Percentiles rank a stretch among this genome's conserved stretches.
Conservation (phyloP, 2,888 invertebrate species). For the Campoplex nolae region DNA sequence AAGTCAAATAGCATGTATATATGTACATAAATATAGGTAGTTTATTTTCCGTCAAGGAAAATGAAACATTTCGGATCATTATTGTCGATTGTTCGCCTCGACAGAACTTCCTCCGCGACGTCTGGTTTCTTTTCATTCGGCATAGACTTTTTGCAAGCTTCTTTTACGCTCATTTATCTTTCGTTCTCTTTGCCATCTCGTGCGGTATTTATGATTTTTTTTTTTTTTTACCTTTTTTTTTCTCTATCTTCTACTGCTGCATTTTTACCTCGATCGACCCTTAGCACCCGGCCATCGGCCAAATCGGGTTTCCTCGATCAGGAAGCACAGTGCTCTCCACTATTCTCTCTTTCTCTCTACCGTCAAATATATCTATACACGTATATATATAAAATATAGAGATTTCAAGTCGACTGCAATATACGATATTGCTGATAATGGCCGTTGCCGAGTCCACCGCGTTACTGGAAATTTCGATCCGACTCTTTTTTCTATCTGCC, state of each 20-base stretch:
- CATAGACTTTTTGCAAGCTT: neutral
- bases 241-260: conserved; percentile 24
- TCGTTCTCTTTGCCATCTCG: conserved; percentile 9
- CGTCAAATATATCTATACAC: conserved; percentile 13
- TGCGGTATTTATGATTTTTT: conserved; percentile 55
- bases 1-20: conserved; percentile 23
- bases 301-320: conserved; percentile 61
- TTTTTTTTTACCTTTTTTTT: neutral
- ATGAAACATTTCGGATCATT: conserved; percentile 65
- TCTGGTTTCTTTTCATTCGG: conserved; percentile 37
- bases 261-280: conserved; percentile 49
- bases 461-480: conserved; percentile 54
- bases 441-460: conserved; percentile 32
- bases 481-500: conserved; percentile 24
- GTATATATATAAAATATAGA: conserved; percentile 2
- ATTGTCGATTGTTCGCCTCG: conserved; percentile 64
- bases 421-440: conserved; percentile 61
- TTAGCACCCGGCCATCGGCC: conserved; percentile 59
- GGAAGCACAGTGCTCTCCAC: conserved; percentile 45
- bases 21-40: conserved; percentile 5
- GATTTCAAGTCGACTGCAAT: conserved; percentile 56
- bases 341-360: conserved; percentile 17
- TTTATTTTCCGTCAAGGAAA: conserved; percentile 21
- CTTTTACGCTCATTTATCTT: conserved; percentile 23
- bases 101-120: conserved; percentile 17